Percentiles rank a stretch among this genome's conserved stretches.
Evolutionary conservation across 2,888 invertebrate species (phyloP).

Genomic region (Amitus sp.): DNA sequence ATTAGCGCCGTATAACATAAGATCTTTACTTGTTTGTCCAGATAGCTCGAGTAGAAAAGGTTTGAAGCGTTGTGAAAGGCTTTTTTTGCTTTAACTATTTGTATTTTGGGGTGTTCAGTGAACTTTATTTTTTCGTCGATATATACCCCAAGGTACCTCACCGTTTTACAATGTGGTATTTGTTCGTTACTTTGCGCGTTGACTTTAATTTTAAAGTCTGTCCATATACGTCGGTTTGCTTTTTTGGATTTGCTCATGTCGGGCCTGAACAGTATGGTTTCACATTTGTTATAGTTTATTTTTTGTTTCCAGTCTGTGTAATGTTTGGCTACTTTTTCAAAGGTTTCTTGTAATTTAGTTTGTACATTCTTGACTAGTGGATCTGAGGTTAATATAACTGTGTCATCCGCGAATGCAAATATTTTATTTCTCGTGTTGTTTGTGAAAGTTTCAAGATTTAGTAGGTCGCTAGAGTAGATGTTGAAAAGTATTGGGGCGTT

Average conservation of each 20-base stretch:
- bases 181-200: not conserved
- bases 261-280: conserved; percentile 22
- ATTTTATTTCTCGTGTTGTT: not conserved
- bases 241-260: not conserved
- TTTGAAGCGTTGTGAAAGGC: too few relatives aligned
- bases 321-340: conserved; percentile 7
- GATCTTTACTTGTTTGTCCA: too few relatives aligned
- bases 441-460: conserved; percentile 31
- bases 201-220: not conserved
- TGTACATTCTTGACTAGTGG: not conserved
- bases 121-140: conserved; percentile 7
- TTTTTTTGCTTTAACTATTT: conserved; percentile 17
- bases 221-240: not conserved
- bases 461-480: conserved; percentile 23
- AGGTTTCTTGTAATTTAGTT: conserved; percentile 3
- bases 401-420: conserved; percentile 35
- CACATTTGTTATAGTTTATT: conserved; percentile 14
- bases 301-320: conserved; percentile 18
- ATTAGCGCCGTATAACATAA: conserved; percentile 19
- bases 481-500: conserved; percentile 34
- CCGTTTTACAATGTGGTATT: conserved; percentile 3
- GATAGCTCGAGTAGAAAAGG: too few relatives aligned
- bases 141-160: conserved; percentile 7
- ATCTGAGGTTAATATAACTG: conserved; percentile 13
- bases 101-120: conserved; percentile 7